Percentiles rank a stretch among this genome's conserved stretches.
These are phyloP conservation scores for Stenchaetothrips biformis DNA, from an alignment of 2,888 invertebrate genomes.

Conservation along the genomic window DNA sequence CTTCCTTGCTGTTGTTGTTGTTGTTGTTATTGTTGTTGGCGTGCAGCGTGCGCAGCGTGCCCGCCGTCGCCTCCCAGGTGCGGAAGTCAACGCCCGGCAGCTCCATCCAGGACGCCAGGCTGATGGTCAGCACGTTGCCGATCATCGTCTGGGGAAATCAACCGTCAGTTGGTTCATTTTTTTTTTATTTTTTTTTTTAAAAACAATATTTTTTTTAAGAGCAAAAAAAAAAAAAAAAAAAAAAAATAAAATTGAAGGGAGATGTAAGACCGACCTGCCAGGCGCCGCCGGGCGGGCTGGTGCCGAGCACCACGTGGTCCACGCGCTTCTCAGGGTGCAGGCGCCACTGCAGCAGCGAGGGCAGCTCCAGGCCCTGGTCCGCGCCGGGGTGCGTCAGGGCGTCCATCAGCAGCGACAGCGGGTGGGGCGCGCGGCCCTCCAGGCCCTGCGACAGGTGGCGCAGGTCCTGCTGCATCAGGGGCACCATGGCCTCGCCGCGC, in stretches of 20 bases:
- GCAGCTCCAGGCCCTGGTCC: constrained; percentile 71
- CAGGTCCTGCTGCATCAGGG: constrained; percentile 52
- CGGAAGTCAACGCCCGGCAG: constrained; percentile 37
- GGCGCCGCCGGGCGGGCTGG: constrained; percentile 79
- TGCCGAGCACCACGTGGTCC: constrained; percentile 82
- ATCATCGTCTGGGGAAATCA: constrained; percentile 58
- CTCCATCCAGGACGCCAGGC: constrained; percentile 56
- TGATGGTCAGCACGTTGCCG: constrained; percentile 72
- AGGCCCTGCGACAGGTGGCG: constrained; percentile 57
- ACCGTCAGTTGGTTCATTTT: neutral
- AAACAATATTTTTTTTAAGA: too few relatives aligned
- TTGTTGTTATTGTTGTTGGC: neutral
- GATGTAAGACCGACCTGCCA: constrained; percentile 75
- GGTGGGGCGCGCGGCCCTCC: constrained; percentile 77
- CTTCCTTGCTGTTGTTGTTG: constrained; percentile 40
- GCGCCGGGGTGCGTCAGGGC: constrained; percentile 78
- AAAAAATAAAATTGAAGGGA: too few relatives aligned
- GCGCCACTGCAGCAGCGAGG: constrained; percentile 71
- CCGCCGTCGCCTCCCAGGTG: constrained; percentile 45
- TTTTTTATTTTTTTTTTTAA: neutral
- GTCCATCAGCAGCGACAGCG: constrained; percentile 76
- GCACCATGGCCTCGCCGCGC: constrained; percentile 36
- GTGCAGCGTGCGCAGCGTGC: constrained; percentile 30
- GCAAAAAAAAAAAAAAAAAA: constrained; percentile 8
- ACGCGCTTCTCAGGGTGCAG: constrained; percentile 56